Base-by-base conservation (phyloP, 2,888 invertebrate species). In the Philhelius pedissequus region DNA sequence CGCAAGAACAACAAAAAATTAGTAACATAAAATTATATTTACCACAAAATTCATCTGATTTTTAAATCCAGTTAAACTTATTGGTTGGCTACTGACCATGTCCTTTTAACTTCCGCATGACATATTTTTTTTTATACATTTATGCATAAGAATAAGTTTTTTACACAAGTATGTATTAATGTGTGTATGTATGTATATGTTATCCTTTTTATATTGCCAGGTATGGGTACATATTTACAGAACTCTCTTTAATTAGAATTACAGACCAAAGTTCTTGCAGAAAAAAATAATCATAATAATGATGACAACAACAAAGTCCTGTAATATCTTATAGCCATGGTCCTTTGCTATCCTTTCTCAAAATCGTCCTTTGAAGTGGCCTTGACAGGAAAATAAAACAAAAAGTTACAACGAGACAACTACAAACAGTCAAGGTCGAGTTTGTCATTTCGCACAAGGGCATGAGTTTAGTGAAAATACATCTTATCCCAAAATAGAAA, bases 361-460 rank as follows among this genome's bases (percentile, higher is more conserved):
- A 40, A 40, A 38, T 40, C 40, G 40, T 15, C 40, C 40, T 38
- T 58, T 58, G 25, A 38, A 58, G 9, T 58, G 58, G 35, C 38
- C 38, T 38, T 60, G 60, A 60, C 25, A 38, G n/a, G n/a, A 25
- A 58, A 58, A 38, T 38, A 25, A 32, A 54, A 20, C 18, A 22
- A n/a, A 56, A 56, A 35, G 4, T 30, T 20, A 62, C 43, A 62
- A 62, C 43, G 30, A 54, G 64, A 73, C 56, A 27, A 64, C 43
- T 52, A 27, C 0, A 62, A 27, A 43, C 30, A 75, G 52, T 80
- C 75, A 69, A 80, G 75, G 80, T 75, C 80, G 69, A 68, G 75
- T 52, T 68, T 68, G 50, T 52, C 27, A 74, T 40, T 62, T 62
- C 18, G 15, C 1, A 18, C 43, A 35, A 70, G 43, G 43, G 18